Evolutionary conservation across 2,797 vertebrate species (phyloP).

Genomic region (Gallinago nigripennis): DNA sequence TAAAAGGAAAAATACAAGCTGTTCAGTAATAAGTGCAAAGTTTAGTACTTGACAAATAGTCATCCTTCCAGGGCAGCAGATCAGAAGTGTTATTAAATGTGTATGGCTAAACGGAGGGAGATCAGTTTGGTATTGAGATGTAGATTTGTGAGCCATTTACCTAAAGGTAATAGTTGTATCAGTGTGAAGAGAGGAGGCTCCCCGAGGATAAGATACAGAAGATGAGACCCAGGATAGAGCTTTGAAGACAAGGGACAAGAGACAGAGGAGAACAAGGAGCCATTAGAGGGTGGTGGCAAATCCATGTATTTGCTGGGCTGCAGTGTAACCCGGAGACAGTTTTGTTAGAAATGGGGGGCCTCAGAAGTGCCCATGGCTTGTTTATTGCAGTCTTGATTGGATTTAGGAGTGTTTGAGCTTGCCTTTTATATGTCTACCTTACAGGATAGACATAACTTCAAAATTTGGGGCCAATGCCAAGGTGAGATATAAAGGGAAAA

Average conservation of each 20-base stretch:
- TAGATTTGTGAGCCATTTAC: constrained; percentile 44
- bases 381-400: background rate
- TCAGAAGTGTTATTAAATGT: constrained; percentile 7
- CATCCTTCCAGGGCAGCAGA: background rate
- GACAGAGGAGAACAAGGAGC: background rate
- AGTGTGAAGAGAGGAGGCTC: constrained; percentile 30
- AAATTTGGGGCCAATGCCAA: background rate
- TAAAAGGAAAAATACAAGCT: background rate
- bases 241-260: constrained; percentile 59
- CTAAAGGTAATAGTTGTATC: constrained; percentile 30
- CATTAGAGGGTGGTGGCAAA: background rate
- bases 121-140: constrained; percentile 48
- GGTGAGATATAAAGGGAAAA: background rate
- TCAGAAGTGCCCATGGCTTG: background rate
- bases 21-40: background rate
- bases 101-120: constrained; percentile 15
- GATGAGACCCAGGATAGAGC: constrained; percentile 5
- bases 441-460: background rate
- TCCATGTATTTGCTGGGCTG: background rate
- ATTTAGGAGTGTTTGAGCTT: background rate
- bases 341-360: background rate
- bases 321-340: background rate
- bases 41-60: constrained; percentile 2
- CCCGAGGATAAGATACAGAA: constrained; percentile 44
- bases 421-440: background rate